Evolutionary conservation across 2,797 vertebrate species (phyloP), one percentile per base, ranked within the genome.

Genomic region (Paedocypris micromegethes): DNA sequence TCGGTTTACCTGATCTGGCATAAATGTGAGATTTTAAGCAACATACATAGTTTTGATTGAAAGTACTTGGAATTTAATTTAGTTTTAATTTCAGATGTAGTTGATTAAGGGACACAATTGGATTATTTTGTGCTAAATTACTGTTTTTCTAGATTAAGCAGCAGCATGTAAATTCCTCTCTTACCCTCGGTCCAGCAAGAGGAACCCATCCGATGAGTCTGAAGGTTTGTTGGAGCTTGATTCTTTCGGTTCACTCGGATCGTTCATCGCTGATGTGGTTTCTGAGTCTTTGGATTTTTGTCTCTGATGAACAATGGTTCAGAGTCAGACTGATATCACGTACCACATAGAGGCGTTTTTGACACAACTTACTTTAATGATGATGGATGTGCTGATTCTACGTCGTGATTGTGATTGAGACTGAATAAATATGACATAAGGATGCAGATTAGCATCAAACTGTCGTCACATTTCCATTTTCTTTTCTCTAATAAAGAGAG

Each of bases 161-260:
- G 45, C 50, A 58, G 58, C 6, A 4, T 53, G 42, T 9, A 51
- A 9, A 40, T 47, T 2, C 8, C 53, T 61, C 8, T 2, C 48
- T 62, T 63, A 70, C 68, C 60, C 23, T 58, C 3, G 57, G 6
- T 23, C 55, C 47, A 41, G 5, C 64, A 9, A 47, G 58, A 43
- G 60, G 41, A 46, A 45, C 6, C 58, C 66, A 39, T 64, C 52
- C n/a, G 46, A 43, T 39, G 53, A 6, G 9, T 65, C 50, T 45
- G 66, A 23, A 23, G 23, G 45, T 55, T 61, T 56, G 9, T 54
- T 44, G 45, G 61, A 39, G 5, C 3, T 59, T 37, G 55, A 64
- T 54, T 64, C 45, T 55, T 2, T 47, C n/a, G 39, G 3, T n/a
- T 69, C 61, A 50, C 41, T 46, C 6, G 2, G 39, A 9, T 69